Base-by-base conservation (phyloP, 2,113 vertebrate species). In the Triplophysa tibetana region DNA sequence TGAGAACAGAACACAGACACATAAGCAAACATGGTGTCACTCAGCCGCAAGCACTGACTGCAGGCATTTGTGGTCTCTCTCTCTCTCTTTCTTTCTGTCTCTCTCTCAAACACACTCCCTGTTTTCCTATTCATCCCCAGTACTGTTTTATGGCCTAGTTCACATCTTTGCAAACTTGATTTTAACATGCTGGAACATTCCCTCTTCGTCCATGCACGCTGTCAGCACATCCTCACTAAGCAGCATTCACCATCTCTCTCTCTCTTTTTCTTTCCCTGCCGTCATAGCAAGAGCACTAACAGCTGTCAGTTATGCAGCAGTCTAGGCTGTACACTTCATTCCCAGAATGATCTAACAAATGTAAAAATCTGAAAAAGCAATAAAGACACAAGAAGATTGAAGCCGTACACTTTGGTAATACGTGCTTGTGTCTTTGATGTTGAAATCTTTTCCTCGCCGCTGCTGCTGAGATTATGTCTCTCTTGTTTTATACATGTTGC, bases 381-480 rank as follows among this genome's bases (percentile, higher is more conserved):
- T 64, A 29, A 76, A 80, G 82, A 80, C 76, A 77, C 60, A 67
- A 82, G 87, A 45, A 80, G 86, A 67, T 77, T 78, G 72, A 87
- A 81, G 87, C 86, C 86, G 87, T 86, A 84, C 86, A 85, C 88
- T 89, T 85, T 90, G 85, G 86, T 90, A 85, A 82, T 79, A 87
- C 87, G 87, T 79, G 83, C 84, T 29, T 85, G 78, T 76, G 76
- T 48, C 90, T 93, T 93, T 92, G 91, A 92, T 91, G 89, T 92
- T 85, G 79, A 85, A 85, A 90, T 92, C 89, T 86, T 90, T 90
- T 90, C 86, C 88, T 87, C 87, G 82, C 88, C 91, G 89, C 89
- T 81, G 88, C 88, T 91, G 84, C 86, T 89, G 77, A 90, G 87
- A 91, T 88, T 89, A 87, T 89, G 83, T 84, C 80, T 88, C 87